phyloP scores from a whole-genome alignment of 2,797 vertebrate genomes.

The Gymnothorax javanicus region DNA sequence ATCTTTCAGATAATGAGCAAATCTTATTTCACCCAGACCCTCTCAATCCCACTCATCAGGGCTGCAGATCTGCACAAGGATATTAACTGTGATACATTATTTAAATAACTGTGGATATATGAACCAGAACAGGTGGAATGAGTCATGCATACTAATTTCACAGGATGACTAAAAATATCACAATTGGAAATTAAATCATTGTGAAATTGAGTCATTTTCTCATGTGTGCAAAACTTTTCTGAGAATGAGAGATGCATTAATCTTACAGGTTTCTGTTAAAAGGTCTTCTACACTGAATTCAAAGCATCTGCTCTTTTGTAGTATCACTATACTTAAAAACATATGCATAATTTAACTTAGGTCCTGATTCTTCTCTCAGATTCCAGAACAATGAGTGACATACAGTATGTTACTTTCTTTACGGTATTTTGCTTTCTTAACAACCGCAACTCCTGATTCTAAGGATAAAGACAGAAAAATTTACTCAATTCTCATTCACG shows the following conservation, averaged over 20 bases:
- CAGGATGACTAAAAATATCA: neutral
- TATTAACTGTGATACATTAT: neutral
- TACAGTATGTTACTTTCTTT: neutral
- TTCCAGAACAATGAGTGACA: neutral
- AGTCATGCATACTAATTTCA: constrained; percentile 7
- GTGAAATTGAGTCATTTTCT: neutral
- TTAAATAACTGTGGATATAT: neutral
- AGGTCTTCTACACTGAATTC: neutral
- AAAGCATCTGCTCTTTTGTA: neutral
- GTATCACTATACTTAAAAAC: neutral
- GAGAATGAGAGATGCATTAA: neutral
- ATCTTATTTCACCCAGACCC: neutral
- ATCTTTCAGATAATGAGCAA: neutral
- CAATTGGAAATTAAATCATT: neutral
- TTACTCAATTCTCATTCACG: neutral
- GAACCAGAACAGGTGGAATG: constrained; percentile 4
- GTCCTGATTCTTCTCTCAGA: neutral
- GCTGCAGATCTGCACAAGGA: neutral
- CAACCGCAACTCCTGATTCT: neutral
- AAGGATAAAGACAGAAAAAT: neutral
- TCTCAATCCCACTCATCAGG: neutral
- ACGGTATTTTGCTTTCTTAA: neutral
- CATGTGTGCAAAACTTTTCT: neutral
- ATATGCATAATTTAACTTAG: neutral
- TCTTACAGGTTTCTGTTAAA: neutral